Base-by-base conservation (phyloP, 2,888 invertebrate genomes). In the Amiota communis region DNA sequence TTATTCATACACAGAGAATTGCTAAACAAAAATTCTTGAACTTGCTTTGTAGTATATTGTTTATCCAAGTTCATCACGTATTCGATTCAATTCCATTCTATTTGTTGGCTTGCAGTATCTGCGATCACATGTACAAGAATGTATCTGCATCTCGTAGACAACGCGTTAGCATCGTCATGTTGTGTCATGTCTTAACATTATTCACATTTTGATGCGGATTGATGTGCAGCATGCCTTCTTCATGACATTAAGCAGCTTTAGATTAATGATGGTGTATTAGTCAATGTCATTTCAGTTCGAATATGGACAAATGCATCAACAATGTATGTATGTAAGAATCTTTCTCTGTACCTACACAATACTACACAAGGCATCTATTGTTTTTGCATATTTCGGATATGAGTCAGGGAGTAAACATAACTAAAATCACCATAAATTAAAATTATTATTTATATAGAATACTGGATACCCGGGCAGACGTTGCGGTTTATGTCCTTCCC, bases 261-360 rank as follows among this genome's bases (percentile, higher is more conserved):
- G 86, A 83, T 86, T 82, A 86, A 83, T 83, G 83, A 76, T 71
- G 57, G 74, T 71, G 72, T 78, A 83, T 83, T 86, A 86, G 85
- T 83, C 83, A 86, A 78, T 86, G 86, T 86, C 83, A 77, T 77
- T 46, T 56, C 70, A 57, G 36, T 36, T 47, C 36, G 47, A 12
- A 64, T 47, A 46, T 15, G 46, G n/a, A 64, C 64, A 64, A n/a
- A 12, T 47, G 56, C 47, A 46, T 57, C 36, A 36, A 36, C 36
- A 36, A 23, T n/a, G 3, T 3, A 23, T 23, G 23, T 36, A 6
- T 36, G 36, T 36, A 36, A 36, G 36, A 6, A 36, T 36, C 3
- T 36, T 6, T 36, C 36, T 36, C 8, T 6, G 6, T 36, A 36
- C 6, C 36, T 36, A 36, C 6, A 36, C 36, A 36, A 36, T 36